Base-by-base conservation (phyloP, 2,797 vertebrate genomes). In the Sarcophilus harrisii region DNA sequence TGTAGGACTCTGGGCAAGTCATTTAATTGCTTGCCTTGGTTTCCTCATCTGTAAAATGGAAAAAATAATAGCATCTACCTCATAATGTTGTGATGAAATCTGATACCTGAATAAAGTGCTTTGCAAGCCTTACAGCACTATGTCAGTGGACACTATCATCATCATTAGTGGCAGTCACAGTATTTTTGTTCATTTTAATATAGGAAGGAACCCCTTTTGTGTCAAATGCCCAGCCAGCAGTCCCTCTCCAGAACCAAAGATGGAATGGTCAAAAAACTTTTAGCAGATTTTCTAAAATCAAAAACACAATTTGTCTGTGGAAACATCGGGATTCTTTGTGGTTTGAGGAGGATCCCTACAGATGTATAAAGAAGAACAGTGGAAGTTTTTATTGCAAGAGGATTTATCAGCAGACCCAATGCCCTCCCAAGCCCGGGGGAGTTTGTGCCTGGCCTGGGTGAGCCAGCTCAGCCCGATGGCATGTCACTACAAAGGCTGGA, bases 371-470 rank as follows among this genome's bases (percentile, higher is more conserved):
- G 3, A 92, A 38, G 60, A 57, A 32, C 92, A 0, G 57, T 32
- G 24, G 1, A 32, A 90, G 54, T 55, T 96, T 81, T 95, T 38
- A 32, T 45, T 92, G 27, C 58, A 4, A 32, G 29, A 49, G 28
- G 93, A 93, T 95, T 97, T 94, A 58, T 96, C 29, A 1, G 4
- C 24, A 58, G 57, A 91, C 91, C 60, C 57, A 0, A 0, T 90
- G 90, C 93, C 92, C 11, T 30, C 45, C 89, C 89, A 96, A 97
- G 91, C 94, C 95, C 2, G 45, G 0, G 0, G 73, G 91, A 62
- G 8, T 93, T 94, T 90, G 92, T 87, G 94, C 32, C 24, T 97
- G 95, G 90, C 94, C 91, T 91, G 92, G 59, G 91, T 4, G 66
- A 97, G 97, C 96, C 95, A 96, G 96, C 0, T 0, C 90, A 57